Conservation (phyloP, 2,797 vertebrate species). For the Galago senegalensis region DNA sequence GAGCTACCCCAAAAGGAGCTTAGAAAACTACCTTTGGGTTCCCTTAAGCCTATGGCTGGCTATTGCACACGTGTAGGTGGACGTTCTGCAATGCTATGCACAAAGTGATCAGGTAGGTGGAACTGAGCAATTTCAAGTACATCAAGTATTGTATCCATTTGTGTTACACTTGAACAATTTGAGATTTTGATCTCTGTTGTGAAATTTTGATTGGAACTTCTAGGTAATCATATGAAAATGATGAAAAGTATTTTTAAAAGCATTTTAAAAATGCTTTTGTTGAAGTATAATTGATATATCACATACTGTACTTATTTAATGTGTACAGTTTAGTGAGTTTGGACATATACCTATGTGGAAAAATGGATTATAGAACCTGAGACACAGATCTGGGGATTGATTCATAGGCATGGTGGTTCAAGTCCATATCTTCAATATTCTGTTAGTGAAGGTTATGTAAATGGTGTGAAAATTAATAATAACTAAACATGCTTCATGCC, state of each 20-base stretch:
- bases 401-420: not conserved
- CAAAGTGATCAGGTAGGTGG: not conserved
- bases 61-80: not conserved
- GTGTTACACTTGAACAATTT: not conserved
- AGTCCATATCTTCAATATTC: not conserved
- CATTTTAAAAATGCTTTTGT: not conserved
- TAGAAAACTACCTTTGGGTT: not conserved
- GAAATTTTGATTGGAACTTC: not conserved
- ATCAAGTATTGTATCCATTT: not conserved
- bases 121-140: not conserved
- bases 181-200: conserved; percentile 44
- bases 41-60: not conserved
- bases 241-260: not conserved
- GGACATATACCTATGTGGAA: not conserved
- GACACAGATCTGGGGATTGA: conserved; percentile 35
- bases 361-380: not conserved
- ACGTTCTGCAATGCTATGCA: not conserved
- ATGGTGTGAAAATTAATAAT: conserved; percentile 39
- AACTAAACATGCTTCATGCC: not conserved
- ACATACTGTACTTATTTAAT: not conserved
- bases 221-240: conserved; percentile 11
- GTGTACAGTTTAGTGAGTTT: not conserved
- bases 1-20: not conserved
- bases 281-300: not conserved
- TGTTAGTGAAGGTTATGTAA: conserved; percentile 38